Evolutionary conservation across 2,888 invertebrate genomes (phyloP), one percentile per base, ranked within the genome.

Genomic region (Phorcus lineatus): DNA sequence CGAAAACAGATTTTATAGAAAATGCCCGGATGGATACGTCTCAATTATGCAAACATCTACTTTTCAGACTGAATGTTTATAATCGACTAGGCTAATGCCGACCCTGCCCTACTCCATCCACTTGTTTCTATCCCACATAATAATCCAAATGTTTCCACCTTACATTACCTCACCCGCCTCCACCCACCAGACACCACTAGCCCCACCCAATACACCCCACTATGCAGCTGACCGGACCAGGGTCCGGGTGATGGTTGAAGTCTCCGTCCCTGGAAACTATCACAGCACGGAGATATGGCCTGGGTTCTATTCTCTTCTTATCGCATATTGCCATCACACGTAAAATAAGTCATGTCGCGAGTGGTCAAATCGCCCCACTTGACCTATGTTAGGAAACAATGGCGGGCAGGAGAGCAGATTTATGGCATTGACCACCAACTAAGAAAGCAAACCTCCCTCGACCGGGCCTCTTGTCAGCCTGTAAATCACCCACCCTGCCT

Each of bases 381-480:
- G 70, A 70, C 70, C 70, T 36, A 40, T 31, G 70, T 36, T 36
- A 16, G 17, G 31, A 36, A 70, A 70, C 70, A 70, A 70, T 70
- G 40, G 70, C 70, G 36, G 31, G 36, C 19, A 31, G 31, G 70
- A 36, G 70, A 70, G 40, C n/a, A 70, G 40, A 70, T 70, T 70
- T 70, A 70, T 70, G 36, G 70, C 40, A 36, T 16, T 70, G 70
- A 70, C 70, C 70, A 70, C 70, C 70, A 70, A 70, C 70, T 70
- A 70, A 70, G 70, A 70, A 70, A 70, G 70, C 70, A 70, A 70
- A 31, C 70, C 70, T 36, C 70, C 70, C 36, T 40, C n/a, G 70
- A 19, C 70, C 70, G 40, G 40, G 40, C 70, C 70, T 19, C 70
- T 28, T 36, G 28, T 28, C 22, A 28, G 62, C 36, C 36, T 36